These are phyloP conservation scores for Lithosia quadra DNA, from an alignment of 2,888 invertebrate genomes.

Conservation along the genomic window DNA sequence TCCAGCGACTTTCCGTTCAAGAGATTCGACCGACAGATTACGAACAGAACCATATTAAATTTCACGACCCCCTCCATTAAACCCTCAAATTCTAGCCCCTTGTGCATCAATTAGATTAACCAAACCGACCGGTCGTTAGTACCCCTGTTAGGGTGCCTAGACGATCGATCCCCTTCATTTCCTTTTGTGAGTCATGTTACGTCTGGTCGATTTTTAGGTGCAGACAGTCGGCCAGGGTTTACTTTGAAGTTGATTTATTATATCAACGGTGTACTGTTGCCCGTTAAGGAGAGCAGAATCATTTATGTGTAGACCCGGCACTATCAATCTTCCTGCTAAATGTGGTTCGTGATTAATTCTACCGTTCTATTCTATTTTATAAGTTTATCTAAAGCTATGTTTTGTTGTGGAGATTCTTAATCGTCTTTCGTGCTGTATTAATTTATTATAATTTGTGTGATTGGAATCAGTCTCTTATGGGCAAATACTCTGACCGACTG, in stretches of 20 bases:
- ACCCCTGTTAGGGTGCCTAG: slow-evolving; percentile 25
- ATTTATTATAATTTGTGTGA: background rate
- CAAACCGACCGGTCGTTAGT: slow-evolving; percentile 30
- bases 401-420: slow-evolving; percentile 3
- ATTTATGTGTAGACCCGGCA: slow-evolving; percentile 6
- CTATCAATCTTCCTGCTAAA: slow-evolving; percentile 13
- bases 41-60: background rate
- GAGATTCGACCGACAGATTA: background rate
- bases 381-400: background rate
- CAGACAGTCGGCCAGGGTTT: slow-evolving; percentile 14
- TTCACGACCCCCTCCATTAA: background rate
- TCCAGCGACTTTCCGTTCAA: background rate
- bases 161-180: slow-evolving; percentile 30
- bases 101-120: slow-evolving; percentile 27
- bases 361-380: background rate
- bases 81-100: slow-evolving; percentile 16
- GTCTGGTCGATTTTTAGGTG: slow-evolving; percentile 24
- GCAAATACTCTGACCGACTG: too few relatives aligned
- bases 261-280: background rate
- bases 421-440: background rate
- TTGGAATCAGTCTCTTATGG: too few relatives aligned
- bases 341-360: slow-evolving; percentile 19
- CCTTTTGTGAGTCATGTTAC: slow-evolving; percentile 39
- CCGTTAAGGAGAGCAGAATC: background rate
- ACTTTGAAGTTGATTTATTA: slow-evolving; percentile 13